Evolutionary conservation across 2,888 invertebrate genomes (phyloP), one percentile per base, ranked within the genome.

Genomic region (Caenorhabditis doughertyi): DNA sequence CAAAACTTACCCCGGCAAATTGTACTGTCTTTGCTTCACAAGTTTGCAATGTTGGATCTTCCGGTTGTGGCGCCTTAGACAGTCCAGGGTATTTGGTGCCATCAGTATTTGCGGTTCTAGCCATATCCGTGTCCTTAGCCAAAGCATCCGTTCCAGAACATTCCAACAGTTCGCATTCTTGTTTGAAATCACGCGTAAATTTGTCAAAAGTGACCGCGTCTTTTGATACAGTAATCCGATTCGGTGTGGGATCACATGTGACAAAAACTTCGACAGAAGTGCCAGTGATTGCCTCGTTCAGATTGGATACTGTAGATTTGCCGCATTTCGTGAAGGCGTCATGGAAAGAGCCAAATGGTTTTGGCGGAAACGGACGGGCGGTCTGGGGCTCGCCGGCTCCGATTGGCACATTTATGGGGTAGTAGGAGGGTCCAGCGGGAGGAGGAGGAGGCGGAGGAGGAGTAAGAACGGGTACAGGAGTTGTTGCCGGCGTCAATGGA

Each of bases 91-190:
- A n/a, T n/a, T n/a, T n/a, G 9, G 35, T 35, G 5, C 7, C 35
- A 47, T 47, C 18, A 7, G 18, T 18, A 47, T 47, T 47, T 8
- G 44, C 1, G 4, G 18, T 18, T 18, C 7, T 42, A 3, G 11
- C 25, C 25, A 25, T 8, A 3, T 25, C 16, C 2, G 32, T 49
- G 2, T 49, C 58, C n/a, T 64, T 39, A 1, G 2, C 44, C 9
- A 8, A 21, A 13, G 39, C 53, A 9, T n/a, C 47, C 3, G 9
- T 11, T 0, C 8, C 3, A 2, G 64, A 47, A 53, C 73, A 74
- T 4, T 29, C 29, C 23, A 74, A 23, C 27, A 56, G 13, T 23
- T 74, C 73, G 25, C 73, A 74, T 13, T 74, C 73, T 16, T 32
- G 21, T 4, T 18, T 44, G 11, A 56, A 25, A 32, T 74, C 53